These are phyloP conservation scores for Lepidochrysops patricia DNA, from an alignment of 2,888 invertebrate species.

Conservation along the genomic window DNA sequence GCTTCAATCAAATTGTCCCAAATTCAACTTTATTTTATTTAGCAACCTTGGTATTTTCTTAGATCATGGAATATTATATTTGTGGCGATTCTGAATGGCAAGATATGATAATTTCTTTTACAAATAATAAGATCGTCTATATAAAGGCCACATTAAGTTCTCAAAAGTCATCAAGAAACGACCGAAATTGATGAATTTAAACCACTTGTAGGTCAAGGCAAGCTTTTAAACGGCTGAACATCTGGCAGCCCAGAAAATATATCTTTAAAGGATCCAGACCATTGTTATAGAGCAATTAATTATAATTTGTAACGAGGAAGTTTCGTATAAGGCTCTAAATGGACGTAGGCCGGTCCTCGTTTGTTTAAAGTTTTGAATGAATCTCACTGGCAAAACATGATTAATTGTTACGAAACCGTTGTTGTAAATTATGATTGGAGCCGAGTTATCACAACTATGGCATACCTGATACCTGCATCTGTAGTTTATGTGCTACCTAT, in stretches of 20 bases:
- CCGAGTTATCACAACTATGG: neutral
- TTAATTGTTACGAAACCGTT: neutral
- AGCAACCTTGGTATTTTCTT: too few species aligned
- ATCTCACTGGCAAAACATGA: neutral
- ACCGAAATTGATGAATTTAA: neutral
- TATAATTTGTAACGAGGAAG: constrained; percentile 11
- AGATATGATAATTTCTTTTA: too few species aligned
- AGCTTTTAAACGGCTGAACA: neutral
- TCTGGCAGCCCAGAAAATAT: constrained; percentile 5
- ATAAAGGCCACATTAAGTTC: neutral
- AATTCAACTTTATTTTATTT: too few species aligned
- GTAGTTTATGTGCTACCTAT: neutral
- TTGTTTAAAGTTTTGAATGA: constrained; percentile 8
- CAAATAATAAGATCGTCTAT: too few species aligned
- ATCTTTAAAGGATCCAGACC: neutral
- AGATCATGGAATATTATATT: too few species aligned
- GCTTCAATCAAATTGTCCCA: neutral
- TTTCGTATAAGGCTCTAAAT: constrained; percentile 9
- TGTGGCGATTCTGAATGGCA: too few species aligned
- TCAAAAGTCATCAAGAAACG: neutral
- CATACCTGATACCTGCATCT: neutral
- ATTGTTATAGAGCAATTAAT: constrained; percentile 9
- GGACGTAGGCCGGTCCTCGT: constrained; percentile 5
- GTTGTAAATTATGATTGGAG: neutral
- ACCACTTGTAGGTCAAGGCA: neutral